Evolutionary conservation across 2,888 invertebrate genomes (phyloP).

Genomic region (Eucera pruinosa): DNA sequence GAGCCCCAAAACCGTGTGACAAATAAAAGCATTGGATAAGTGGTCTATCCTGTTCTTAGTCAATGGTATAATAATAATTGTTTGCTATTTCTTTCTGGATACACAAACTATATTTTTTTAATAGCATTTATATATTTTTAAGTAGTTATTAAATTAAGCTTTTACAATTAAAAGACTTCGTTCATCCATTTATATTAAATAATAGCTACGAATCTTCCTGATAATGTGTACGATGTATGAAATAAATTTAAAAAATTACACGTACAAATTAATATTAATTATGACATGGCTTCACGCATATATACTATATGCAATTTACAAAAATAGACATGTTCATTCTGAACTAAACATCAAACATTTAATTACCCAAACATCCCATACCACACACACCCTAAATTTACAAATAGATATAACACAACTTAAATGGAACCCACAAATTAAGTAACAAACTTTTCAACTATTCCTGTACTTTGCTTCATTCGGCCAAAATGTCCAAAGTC

Average conservation of each 20-base stretch:
- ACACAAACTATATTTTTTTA: background rate
- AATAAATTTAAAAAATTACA: background rate
- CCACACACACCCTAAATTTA: conserved; percentile 25
- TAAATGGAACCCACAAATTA: conserved; percentile 18
- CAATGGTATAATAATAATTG: too few species aligned
- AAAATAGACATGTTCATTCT: conserved; percentile 36
- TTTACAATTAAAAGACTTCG: background rate
- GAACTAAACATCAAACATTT: conserved; percentile 4
- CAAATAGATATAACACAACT: conserved; percentile 15
- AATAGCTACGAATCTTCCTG: background rate
- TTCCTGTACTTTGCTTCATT: conserved; percentile 29
- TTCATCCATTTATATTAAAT: background rate
- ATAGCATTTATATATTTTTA: too few species aligned
- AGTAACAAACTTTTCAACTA: background rate
- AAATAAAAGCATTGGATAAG: too few species aligned
- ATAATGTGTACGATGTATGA: background rate
- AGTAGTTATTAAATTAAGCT: background rate
- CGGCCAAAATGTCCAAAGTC: conserved; percentile 21
- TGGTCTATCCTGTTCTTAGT: too few species aligned
- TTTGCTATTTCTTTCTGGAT: background rate
- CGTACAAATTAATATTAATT: background rate
- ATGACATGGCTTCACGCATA: background rate
- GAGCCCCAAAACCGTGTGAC: too few species aligned
- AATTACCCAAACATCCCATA: background rate
- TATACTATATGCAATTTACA: background rate